phyloP scores from a whole-genome alignment of 2,888 invertebrate genomes.

The Aromia moschata region DNA sequence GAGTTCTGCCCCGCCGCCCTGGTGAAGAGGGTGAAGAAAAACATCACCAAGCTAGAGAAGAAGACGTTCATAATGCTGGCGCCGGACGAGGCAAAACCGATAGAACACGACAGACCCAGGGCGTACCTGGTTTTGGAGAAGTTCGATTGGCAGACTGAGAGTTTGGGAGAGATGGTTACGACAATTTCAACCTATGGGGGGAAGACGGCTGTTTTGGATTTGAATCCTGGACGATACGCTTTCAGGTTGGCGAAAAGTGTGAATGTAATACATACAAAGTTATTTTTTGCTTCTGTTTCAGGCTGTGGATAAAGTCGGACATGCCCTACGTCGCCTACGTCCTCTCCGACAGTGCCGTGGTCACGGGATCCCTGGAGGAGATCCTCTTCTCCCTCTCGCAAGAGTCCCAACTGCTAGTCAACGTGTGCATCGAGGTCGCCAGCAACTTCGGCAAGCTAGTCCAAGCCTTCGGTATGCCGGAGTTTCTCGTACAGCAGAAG shows the following conservation, averaged over 20 bases:
- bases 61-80: neutral
- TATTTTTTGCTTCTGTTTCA: too few relatives aligned
- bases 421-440: conserved; percentile 50
- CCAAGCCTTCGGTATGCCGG: conserved; percentile 51
- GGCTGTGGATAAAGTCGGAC: conserved; percentile 53
- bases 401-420: conserved; percentile 50
- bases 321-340: conserved; percentile 49
- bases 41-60: neutral
- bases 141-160: conserved; percentile 51
- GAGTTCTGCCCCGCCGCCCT: conserved; percentile 10
- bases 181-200: conserved; percentile 51
- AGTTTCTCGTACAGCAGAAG: conserved; percentile 41
- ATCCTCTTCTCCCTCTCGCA: conserved; percentile 49
- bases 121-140: conserved; percentile 50
- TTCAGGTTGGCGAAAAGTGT: too few relatives aligned
- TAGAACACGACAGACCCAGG: conserved; percentile 29
- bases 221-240: conserved; percentile 45
- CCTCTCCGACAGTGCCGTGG: conserved; percentile 49
- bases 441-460: conserved; percentile 53
- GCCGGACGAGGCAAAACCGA: neutral
- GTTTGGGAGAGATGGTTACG: conserved; percentile 40
- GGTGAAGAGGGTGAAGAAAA: conserved; percentile 8
- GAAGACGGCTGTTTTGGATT: conserved; percentile 46
- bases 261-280: too few relatives aligned
- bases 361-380: conserved; percentile 50